Evolutionary conservation across 2,888 invertebrate species (phyloP).

Genomic region (Trichopoda pennipes): DNA sequence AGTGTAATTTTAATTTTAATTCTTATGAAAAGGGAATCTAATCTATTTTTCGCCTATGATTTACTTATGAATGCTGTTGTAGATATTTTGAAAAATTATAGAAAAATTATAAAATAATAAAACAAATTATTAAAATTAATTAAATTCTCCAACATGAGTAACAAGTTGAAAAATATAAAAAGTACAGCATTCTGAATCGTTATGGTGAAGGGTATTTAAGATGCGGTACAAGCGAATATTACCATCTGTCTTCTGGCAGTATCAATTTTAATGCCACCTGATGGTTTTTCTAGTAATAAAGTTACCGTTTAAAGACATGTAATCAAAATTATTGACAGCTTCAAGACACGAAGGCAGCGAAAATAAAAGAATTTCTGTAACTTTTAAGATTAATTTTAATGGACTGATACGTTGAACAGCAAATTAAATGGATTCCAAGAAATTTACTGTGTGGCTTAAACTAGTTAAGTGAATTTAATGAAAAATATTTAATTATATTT

Average conservation of each 20-base stretch:
- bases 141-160: too few relatives aligned
- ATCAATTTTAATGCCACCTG: constrained; percentile 25
- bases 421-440: constrained; percentile 52
- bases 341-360: constrained; percentile 24
- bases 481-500: constrained; percentile 12
- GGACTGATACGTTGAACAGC: constrained; percentile 29
- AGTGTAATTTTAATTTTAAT: too few relatives aligned
- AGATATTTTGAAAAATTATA: too few relatives aligned
- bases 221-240: too few relatives aligned
- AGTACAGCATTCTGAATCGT: too few relatives aligned
- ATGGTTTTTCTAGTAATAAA: constrained; percentile 47
- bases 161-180: too few relatives aligned
- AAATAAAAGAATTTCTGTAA: constrained; percentile 26
- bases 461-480: neutral
- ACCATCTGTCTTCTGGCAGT: neutral
- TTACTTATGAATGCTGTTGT: too few relatives aligned
- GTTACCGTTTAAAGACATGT: constrained; percentile 41
- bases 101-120: too few relatives aligned
- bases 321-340: constrained; percentile 64
- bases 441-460: neutral
- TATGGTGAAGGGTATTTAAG: too few relatives aligned
- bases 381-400: constrained; percentile 36
- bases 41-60: too few relatives aligned
- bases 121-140: too few relatives aligned
- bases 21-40: too few relatives aligned